Conservation (phyloP, 2,113 vertebrate species). For the Lampris incognitus region DNA sequence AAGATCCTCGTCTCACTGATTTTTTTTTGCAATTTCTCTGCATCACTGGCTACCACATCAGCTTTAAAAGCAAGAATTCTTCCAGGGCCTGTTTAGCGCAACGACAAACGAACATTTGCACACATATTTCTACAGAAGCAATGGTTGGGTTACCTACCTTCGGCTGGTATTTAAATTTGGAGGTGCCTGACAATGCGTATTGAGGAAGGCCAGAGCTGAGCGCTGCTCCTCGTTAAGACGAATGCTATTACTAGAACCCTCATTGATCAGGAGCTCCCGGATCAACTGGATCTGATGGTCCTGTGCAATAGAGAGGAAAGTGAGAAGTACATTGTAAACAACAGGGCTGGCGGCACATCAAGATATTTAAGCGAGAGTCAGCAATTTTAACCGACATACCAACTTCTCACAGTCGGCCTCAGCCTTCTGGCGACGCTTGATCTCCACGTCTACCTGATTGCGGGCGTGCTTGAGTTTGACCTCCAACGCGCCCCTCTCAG, state of each 20-base stretch:
- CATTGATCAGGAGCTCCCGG: conserved; percentile 92
- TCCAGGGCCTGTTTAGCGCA: too few relatives aligned
- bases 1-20: too few relatives aligned
- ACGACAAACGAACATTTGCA: too few relatives aligned
- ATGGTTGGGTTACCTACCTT: conserved; percentile 77
- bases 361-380: not conserved
- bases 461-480: conserved; percentile 98
- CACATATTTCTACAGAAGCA: not conserved
- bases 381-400: conserved; percentile 78
- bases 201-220: conserved; percentile 93
- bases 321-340: not conserved
- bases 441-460: conserved; percentile 98
- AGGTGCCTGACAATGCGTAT: conserved; percentile 81
- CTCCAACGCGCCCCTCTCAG: conserved; percentile 90
- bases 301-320: conserved; percentile 66
- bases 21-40: too few relatives aligned
- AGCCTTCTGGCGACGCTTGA: conserved; percentile 92
- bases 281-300: conserved; percentile 97
- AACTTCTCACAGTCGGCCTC: conserved; percentile 93
- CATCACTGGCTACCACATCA: too few relatives aligned
- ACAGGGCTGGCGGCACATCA: not conserved
- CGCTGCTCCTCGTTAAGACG: conserved; percentile 96
- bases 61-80: not conserved
- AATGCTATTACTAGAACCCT: conserved; percentile 91
- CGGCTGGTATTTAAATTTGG: conserved; percentile 83